Evolutionary conservation across 64 coral and sea anemone species (phyloP), one percentile per base, ranked within the genome.

Genomic region (Acropora yongei): DNA sequence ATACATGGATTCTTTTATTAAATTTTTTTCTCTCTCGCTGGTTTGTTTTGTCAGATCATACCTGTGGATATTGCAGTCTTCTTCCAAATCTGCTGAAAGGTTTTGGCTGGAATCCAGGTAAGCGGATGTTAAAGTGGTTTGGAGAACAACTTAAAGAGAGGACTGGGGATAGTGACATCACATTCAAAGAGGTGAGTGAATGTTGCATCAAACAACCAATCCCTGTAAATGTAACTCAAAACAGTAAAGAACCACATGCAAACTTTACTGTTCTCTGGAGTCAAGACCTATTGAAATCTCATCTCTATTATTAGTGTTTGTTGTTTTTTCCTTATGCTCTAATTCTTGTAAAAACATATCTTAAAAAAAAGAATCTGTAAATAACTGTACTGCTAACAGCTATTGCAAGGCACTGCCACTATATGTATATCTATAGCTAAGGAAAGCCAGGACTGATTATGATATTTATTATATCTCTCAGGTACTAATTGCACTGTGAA

Each of bases 31-130:
- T 44, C 2, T 7, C 8, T 47, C 8, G 20, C 47, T 85, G 13
- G 47, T 46, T 65, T 67, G 13, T 16, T 80, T 5, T 1, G 7
- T 51, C 18, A 98, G 96, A 98, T 98, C 96, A 98, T 72, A 93
- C 74, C 17, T 98, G 96, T 91, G 96, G 96, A 7, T 98, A 98
- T 66, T 98, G 96, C 57, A 98, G 96, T 83, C 87, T 98, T 44
- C 88, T 98, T 50, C 96, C 96, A 39, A 98, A 98, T 78, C 47
- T 98, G 13, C 88, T 93, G 1, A 98, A 98, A 68, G 96, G 96
- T 2, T 98, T 98, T 91, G 96, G 96, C 13, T 98, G 96, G 96
- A 98, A 98, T 74, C 96, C 96, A 72, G 96, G 96, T 48, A 98
- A 98, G 58, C 95, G 95, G 84, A 87, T 98, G 90, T 78, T 95